These are phyloP conservation scores for Oryzias javanicus DNA, from an alignment of 2,113 vertebrate species.

Conservation along the genomic window DNA sequence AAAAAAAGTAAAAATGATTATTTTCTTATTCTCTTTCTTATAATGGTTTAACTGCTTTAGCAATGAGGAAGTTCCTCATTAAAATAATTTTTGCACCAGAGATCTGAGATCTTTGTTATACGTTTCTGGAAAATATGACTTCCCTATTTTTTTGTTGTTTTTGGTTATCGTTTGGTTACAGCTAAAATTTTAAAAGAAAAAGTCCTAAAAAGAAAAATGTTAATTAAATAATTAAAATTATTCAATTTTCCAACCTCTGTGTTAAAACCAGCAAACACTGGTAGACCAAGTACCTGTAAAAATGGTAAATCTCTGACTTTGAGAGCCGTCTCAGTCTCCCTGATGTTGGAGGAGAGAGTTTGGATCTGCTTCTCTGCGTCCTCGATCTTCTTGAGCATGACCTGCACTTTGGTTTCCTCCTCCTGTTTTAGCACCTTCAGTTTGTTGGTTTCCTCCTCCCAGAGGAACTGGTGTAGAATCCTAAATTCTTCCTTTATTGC, in stretches of 20 bases:
- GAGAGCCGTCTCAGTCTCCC: constrained; percentile 30
- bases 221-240: too few relatives aligned
- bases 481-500: constrained; percentile 66
- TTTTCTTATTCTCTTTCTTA: too few relatives aligned
- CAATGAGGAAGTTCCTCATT: too few relatives aligned
- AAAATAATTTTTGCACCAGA: too few relatives aligned
- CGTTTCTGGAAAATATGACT: too few relatives aligned
- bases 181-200: too few relatives aligned
- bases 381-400: constrained; percentile 58
- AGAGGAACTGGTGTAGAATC: constrained; percentile 59
- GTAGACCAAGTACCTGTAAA: constrained; percentile 52
- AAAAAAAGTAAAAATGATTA: too few relatives aligned
- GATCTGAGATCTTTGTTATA: too few relatives aligned
- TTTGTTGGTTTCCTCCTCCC: constrained; percentile 48
- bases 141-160: too few relatives aligned
- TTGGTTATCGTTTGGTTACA: too few relatives aligned
- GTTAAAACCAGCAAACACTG: not conserved
- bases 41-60: too few relatives aligned
- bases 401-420: constrained; percentile 41
- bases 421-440: constrained; percentile 60
- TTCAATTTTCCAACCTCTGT: not conserved
- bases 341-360: constrained; percentile 40
- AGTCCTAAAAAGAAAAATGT: too few relatives aligned
- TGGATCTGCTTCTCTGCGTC: constrained; percentile 47
- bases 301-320: constrained; percentile 44